Base-by-base conservation (phyloP, 2,797 vertebrate genomes). In the Erethizon dorsatum region DNA sequence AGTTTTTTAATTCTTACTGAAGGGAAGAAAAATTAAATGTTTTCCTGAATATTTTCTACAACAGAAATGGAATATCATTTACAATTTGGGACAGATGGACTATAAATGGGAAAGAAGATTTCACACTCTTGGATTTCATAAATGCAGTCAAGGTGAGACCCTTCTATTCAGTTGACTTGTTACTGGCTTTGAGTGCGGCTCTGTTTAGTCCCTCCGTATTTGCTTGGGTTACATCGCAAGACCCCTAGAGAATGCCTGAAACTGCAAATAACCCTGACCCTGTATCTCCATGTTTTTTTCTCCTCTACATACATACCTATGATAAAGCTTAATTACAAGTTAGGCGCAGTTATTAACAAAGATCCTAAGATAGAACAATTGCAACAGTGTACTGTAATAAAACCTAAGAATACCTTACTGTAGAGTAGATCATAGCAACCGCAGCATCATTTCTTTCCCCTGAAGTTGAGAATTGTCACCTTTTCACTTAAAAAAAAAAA, bases 41-140 rank as follows among this genome's bases (percentile, higher is more conserved):
- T 83, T 93, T 96, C 95, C 31, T 94, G 13, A 88, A 90, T 89
- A 80, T 96, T 94, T 97, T 96, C 47, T 97, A 2, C 33, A 88
- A 95, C 98, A 99, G 99, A 98, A 99, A 99, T 96, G 98, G 99
- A 96, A 99, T 99, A 97, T 99, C 99, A 91, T 99, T 99, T 99
- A 99, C 99, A 84, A 99, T 99, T 98, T 99, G 99, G 99, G 99
- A 99, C 98, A 99, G 99, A 95, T 99, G 99, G 99, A 99, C 98
- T 56, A 97, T 99, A 98, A 98, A 98, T 96, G 99, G 99, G 89
- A 99, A 99, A 67, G 99, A 99, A 97, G 99, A 99, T 98, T 99
- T 99, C 97, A 99, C 99, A 24, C 99, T 99, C 15, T 99, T 99
- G 96, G 99, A 99, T 98, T 99, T 99, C 98, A 99, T 99, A 97